Evolutionary conservation across 2,797 vertebrate species (phyloP), one percentile per base, ranked within the genome.

Genomic region (Podargus strigoides): DNA sequence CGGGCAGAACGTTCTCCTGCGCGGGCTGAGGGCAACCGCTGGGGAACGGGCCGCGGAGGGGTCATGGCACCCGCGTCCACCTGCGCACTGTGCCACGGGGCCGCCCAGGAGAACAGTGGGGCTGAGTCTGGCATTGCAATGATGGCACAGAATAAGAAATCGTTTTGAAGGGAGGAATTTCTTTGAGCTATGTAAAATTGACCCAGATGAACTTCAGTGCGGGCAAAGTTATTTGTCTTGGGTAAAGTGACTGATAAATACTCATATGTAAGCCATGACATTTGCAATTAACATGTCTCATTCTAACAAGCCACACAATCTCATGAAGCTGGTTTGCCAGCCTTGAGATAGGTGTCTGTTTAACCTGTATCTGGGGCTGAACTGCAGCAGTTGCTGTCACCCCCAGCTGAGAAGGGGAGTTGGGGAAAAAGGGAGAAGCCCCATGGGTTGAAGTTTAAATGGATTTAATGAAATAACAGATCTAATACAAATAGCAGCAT

Each of bases 1-100:
- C 23, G 88, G 97, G 97, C 94, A 75, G 95, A 94, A 96, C 96
- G 55, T 53, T 63, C 12, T 28, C 11, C 44, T 60, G 62, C 37
- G 50, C n/a, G 13, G 28, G 49, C 53, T 18, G 13, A 59, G 14
- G 12, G 60, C 55, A 34, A 32, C 7, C 30, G 50, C 68, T 47
- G 42, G 47, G 60, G 22, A 60, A 39, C 3, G 3, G 7, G 19
- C 7, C 26, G 46, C 32, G 6, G 47, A 58, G n/a, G 6, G 14
- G 15, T 14, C 56, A 30, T 14, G 30, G 11, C 22, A 28, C 41
- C 46, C 53, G 53, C 9, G 1, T 13, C 18, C 56, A 3, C 52
- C n/a, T 60, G 27, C 34, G 26, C 24, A 23, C 2, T 9, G 19
- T 28, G 20, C 36, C 26, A 1, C 12, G 7, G 7, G 8, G 8